A percentile compares a stretch with the other conserved stretches of the same genome.
Conservation (phyloP, 53 echinoderm and acorn worm genomes). For the Astropecten irregularis region DNA sequence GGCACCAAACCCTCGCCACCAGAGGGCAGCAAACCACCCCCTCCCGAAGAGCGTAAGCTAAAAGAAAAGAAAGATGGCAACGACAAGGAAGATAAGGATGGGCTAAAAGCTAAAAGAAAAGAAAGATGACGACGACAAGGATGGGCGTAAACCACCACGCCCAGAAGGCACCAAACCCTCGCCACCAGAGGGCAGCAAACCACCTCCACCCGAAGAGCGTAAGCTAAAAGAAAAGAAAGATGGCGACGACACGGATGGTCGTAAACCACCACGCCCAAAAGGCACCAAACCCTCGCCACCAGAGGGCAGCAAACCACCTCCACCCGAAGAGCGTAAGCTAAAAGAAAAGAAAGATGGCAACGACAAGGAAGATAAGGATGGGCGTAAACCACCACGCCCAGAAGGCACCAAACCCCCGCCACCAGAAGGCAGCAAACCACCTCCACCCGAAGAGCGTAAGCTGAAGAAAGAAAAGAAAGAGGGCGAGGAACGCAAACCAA, state of each 20-base stretch:
- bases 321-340: not conserved
- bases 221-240: not conserved
- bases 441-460: not conserved
- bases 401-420: not conserved
- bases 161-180: not conserved
- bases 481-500: not conserved
- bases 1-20: not conserved
- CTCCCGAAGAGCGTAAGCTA: not conserved
- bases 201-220: too few species aligned
- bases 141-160: not conserved
- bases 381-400: not conserved
- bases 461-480: not conserved
- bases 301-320: not conserved
- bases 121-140: not conserved
- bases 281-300: not conserved
- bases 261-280: not conserved
- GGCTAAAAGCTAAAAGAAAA: not conserved
- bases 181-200: not conserved
- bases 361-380: not conserved
- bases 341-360: not conserved
- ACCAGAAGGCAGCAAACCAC: not conserved
- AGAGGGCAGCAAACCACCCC: too few species aligned
- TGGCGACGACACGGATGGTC: not conserved
- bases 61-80: not conserved
- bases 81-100: not conserved